phyloP scores from a whole-genome alignment of 2,888 invertebrate species.

The Habrosyne pyritoides region DNA sequence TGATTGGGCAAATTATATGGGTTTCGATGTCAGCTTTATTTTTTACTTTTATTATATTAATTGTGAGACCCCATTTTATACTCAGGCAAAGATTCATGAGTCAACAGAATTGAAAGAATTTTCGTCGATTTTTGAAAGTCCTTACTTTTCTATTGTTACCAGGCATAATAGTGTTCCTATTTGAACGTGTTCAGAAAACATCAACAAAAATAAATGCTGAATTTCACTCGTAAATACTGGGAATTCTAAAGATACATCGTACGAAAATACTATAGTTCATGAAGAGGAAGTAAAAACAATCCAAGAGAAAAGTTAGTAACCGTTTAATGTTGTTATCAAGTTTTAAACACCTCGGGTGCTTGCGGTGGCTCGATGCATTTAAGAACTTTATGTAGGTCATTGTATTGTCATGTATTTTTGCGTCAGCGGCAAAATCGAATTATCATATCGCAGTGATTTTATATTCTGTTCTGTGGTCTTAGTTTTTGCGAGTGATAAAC shows the following conservation, averaged over 20 bases:
- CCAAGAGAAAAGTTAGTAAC: constrained; percentile 28
- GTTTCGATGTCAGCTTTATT: neutral
- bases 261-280: constrained; percentile 13
- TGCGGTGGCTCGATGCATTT: constrained; percentile 17
- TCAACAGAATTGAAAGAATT: neutral
- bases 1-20: neutral
- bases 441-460: neutral
- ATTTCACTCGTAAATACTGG: neutral
- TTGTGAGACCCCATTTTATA: too few relatives aligned
- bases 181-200: neutral
- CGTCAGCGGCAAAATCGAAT: constrained; percentile 15
- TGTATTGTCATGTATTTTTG: too few relatives aligned
- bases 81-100: too few relatives aligned
- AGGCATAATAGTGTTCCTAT: neutral
- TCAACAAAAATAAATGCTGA: neutral
- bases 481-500: neutral
- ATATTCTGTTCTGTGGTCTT: neutral
- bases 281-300: constrained; percentile 21
- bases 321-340: constrained; percentile 44
- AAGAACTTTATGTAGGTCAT: constrained; percentile 25
- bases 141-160: neutral
- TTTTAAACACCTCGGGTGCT: constrained; percentile 34
- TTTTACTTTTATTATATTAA: too few relatives aligned
- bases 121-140: too few relatives aligned
- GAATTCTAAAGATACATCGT: neutral